phyloP scores from a whole-genome alignment of 2,113 vertebrate genomes.

The Neogobius melanostomus region DNA sequence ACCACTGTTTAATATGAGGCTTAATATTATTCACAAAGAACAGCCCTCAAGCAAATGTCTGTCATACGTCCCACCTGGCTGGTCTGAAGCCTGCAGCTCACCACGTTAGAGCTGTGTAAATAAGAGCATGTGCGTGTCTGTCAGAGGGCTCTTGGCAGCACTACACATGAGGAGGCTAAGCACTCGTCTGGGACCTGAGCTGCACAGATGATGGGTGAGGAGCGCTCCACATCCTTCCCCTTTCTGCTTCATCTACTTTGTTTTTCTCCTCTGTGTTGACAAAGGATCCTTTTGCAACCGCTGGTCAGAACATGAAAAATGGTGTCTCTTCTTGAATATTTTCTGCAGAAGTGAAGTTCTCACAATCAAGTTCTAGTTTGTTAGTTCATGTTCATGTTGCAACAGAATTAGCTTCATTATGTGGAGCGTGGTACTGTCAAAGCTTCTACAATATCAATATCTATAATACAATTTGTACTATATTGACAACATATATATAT shows the following conservation, averaged over 20 bases:
- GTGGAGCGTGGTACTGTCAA: no score
- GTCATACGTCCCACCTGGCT: conserved; percentile 19
- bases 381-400: no score
- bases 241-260: conserved; percentile 66
- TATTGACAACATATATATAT: no score
- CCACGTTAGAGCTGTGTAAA: conserved; percentile 55
- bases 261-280: conserved; percentile 16
- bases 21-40: background rate
- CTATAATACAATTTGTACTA: no score
- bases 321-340: background rate
- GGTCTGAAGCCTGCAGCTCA: conserved; percentile 42
- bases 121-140: conserved; percentile 56
- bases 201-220: conserved; percentile 52
- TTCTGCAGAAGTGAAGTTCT: background rate
- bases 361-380: no score
- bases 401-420: no score
- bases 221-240: conserved; percentile 59
- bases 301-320: background rate
- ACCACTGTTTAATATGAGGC: no score
- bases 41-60: background rate
- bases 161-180: conserved; percentile 50
- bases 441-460: no score
- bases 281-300: background rate
- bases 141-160: conserved; percentile 55
- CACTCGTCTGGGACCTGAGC: conserved; percentile 57